Percentiles rank a stretch among this genome's conserved stretches.
Conservation (phyloP, 92 coral and sea anemone genomes). For the Porites evermanni region DNA sequence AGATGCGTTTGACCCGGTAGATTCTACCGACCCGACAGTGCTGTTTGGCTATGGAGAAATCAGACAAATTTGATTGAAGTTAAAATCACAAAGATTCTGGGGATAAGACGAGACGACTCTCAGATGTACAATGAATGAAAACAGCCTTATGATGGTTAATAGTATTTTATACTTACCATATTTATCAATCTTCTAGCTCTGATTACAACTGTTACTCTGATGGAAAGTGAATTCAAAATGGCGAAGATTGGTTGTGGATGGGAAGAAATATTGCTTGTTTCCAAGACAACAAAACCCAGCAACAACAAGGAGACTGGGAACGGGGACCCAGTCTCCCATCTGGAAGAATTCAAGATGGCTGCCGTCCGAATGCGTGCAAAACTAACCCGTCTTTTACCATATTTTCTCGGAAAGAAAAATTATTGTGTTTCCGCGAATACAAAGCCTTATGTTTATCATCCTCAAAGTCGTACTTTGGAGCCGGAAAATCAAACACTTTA, state of each 20-base stretch:
- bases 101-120: not conserved
- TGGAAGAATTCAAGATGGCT: conserved; percentile 39
- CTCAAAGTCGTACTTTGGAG: conserved; percentile 89
- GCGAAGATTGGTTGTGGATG: conserved; percentile 47
- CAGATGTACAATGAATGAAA: not conserved
- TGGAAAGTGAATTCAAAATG: conserved; percentile 57
- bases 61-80: not conserved
- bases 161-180: conserved; percentile 16
- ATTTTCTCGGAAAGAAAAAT: conserved; percentile 3
- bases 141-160: not conserved
- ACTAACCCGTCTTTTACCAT: not conserved
- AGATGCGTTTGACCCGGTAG: conserved; percentile 91
- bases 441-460: conserved; percentile 89
- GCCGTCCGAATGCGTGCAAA: conserved; percentile 12
- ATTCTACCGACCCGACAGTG: conserved; percentile 89
- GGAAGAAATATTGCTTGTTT: conserved; percentile 38
- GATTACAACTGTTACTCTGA: conserved; percentile 5
- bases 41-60: conserved; percentile 84
- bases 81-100: not conserved
- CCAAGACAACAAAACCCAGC: conserved; percentile 47
- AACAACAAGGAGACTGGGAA: conserved; percentile 24
- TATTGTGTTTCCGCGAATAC: conserved; percentile 31
- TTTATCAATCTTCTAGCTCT: not conserved
- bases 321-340: not conserved
- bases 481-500: conserved; percentile 83